Base-by-base conservation (phyloP, 2,888 invertebrate species). In the Volucella zonaria region DNA sequence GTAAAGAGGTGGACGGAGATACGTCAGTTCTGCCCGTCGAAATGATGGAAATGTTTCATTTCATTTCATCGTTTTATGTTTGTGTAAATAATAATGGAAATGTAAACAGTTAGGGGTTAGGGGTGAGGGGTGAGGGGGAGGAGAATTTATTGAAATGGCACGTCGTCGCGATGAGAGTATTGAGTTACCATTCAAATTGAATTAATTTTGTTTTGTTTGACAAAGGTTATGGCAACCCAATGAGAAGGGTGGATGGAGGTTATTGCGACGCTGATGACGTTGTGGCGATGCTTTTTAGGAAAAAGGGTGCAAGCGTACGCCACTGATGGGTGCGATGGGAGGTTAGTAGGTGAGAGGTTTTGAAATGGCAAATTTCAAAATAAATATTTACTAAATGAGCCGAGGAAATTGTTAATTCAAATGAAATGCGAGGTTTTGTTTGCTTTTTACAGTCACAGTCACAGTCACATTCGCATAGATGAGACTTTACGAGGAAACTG, bases 171-270 rank as follows among this genome's bases (percentile, higher is more conserved):
- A 18, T 18, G 18, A 54, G 45, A 18, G 71, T 85, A 85, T 85
- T 81, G 81, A 85, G 80, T 85, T 85, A 85, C 85, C 76, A 81
- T 85, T 85, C 76, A 85, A 81, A 85, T 80, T 85, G 85, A 85
- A 85, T 85, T 85, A 85, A 85, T 85, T 85, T 85, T 77, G 85
- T 85, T 85, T 85, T 85, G 85, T 85, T 85, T 80, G 81, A 77
- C 70, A 81, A 81, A 81, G 76, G 80, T 77, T 80, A 76, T 71
- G 83, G 70, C 67, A 67, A 31, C 54, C 56, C 64, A 47, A 31
- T 23, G 47, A 58, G 59, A 8, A 3, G 10, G 15, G 43, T 56
- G 15, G 42, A 15, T 12, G 31, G 59, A 11, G 14, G 54, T 43
- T 11, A 11, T 8, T 6, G 15, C 45, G 47, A 8, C 47, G 8